Evolutionary conservation across 2,797 vertebrate species (phyloP), one percentile per base, ranked within the genome.

Genomic region (Parauchenoglanis ngamensis): DNA sequence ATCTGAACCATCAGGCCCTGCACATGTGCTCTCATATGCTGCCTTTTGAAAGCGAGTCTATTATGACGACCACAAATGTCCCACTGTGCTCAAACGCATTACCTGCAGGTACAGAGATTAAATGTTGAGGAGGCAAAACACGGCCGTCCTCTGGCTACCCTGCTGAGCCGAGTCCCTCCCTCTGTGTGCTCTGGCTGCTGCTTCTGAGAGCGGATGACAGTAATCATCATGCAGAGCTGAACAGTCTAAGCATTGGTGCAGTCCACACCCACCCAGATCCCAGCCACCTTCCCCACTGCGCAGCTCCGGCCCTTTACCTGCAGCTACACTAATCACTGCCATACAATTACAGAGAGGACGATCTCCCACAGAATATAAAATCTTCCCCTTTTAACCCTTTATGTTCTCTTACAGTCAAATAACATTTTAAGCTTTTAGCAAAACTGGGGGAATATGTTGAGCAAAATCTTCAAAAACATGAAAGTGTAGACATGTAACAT

Each of bases 181-280:
- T 83, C 54, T 86, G 85, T 63, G 82, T 91, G 89, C 77, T 89
- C 65, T 85, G 54, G 87, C 90, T 87, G 88, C 80, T 88, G 86
- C 85, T 87, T 88, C 90, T 61, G 88, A 78, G 35, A 73, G 65
- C 81, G 46, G 19, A 88, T 87, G 90, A 90, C 88, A 87, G 85
- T 91, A 90, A 91, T 89, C 89, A 91, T 76, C 72, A 76, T 82
- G 86, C 79, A 86, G 83, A 89, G 86, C 46, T 59, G 68, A 79
- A 68, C 57, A 90, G 84, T 89, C 82, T 87, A 88, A 89, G 80
- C 81, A 77, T 49, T 86, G 85, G 76, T 85, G 77, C 57, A 85
- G 73, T 75, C 86, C 61, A 83, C 57, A 83, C 68, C 75, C 88
- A 79, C 80, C 86, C 81, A 63, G 88, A 89, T 87, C 87, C 77